Percentiles rank a stretch among this genome's conserved stretches.
Conservation (phyloP, 2,888 invertebrate genomes). For the Agrochola lota region DNA sequence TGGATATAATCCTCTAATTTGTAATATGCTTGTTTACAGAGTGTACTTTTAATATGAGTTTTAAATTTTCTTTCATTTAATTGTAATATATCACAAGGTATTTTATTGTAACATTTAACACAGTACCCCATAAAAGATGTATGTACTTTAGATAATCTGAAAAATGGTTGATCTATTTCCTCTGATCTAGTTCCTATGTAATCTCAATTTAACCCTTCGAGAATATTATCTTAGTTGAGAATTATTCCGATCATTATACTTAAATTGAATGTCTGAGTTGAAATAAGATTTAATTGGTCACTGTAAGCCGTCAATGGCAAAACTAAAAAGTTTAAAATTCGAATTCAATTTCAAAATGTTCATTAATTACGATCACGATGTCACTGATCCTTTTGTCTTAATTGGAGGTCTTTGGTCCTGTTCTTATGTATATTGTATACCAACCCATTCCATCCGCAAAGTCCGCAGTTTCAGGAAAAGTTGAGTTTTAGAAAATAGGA, state of each 20-base stretch:
- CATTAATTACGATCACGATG: not conserved
- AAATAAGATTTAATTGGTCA: not conserved
- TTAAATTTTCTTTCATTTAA: too few relatives aligned
- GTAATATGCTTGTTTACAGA: too few relatives aligned
- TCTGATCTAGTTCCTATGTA: not conserved
- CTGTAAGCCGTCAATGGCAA: not conserved
- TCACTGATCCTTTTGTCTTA: conserved; percentile 1
- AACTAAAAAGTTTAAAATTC: not conserved
- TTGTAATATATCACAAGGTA: too few relatives aligned
- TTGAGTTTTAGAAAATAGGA: not conserved
- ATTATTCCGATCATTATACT: not conserved
- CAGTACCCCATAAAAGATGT: too few relatives aligned
- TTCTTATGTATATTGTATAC: not conserved
- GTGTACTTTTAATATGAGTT: too few relatives aligned
- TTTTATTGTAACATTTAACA: too few relatives aligned
- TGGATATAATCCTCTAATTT: too few relatives aligned
- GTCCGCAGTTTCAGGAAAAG: not conserved
- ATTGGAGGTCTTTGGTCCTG: not conserved
- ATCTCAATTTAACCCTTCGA: not conserved
- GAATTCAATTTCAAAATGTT: not conserved
- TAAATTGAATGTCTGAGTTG: not conserved
- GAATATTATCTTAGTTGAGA: not conserved
- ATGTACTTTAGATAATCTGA: too few relatives aligned
- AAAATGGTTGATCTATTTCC: too few relatives aligned
- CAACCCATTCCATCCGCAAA: too few relatives aligned